Percentiles rank a stretch among this genome's conserved stretches.
phyloP scores from a whole-genome alignment of 2,888 invertebrate species.

The Acleris literana region DNA sequence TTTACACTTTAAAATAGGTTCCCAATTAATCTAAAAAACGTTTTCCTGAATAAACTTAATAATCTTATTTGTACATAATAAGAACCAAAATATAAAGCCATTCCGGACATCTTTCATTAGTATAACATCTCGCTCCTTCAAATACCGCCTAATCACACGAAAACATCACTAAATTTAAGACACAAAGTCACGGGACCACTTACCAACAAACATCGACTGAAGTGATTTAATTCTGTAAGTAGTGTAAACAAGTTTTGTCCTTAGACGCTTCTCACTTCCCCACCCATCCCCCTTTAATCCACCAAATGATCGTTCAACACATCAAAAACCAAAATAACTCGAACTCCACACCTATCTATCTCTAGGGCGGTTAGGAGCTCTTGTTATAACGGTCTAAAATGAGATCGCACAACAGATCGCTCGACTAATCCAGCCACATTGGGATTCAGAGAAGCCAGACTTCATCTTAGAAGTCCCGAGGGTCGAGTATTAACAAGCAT shows the following conservation, averaged over 20 bases:
- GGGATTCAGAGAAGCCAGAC: constrained; percentile 61
- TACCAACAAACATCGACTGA: constrained; percentile 60
- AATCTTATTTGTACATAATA: no score
- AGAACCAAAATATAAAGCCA: no score
- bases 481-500: constrained; percentile 79
- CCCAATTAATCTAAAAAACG: no score
- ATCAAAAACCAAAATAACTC: constrained; percentile 49
- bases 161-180: constrained; percentile 39
- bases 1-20: no score
- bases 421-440: constrained; percentile 49
- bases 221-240: constrained; percentile 78
- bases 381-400: constrained; percentile 46
- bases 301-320: constrained; percentile 57
- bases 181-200: constrained; percentile 53
- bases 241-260: constrained; percentile 77
- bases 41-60: no score
- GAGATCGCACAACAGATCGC: constrained; percentile 47
- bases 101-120: no score
- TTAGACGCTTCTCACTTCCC: constrained; percentile 56
- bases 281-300: constrained; percentile 50
- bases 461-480: constrained; percentile 59
- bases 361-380: constrained; percentile 53
- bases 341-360: constrained; percentile 46
- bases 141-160: background rate
- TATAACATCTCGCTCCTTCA: no score